phyloP scores from a whole-genome alignment of 2,113 vertebrate species.

The Oryzias javanicus region DNA sequence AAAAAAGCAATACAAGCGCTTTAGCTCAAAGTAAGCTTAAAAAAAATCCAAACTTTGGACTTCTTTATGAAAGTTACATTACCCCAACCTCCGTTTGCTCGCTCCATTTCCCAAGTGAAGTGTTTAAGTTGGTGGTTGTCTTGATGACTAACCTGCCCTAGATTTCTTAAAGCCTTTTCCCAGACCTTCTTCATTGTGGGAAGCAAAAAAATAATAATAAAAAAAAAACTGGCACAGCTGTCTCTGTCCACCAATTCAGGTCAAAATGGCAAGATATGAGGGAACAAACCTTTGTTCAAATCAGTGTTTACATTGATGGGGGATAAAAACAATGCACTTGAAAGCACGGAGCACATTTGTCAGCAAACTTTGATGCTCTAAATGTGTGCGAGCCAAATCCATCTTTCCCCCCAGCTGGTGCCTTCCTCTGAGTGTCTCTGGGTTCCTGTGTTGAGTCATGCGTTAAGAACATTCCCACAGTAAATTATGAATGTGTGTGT shows the following conservation, averaged over 20 bases:
- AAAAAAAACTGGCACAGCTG: slow-evolving; percentile 29
- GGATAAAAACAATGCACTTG: neutral
- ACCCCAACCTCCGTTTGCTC: slow-evolving; percentile 6
- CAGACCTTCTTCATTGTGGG: slow-evolving; percentile 58
- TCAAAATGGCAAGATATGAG: slow-evolving; percentile 38
- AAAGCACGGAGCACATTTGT: slow-evolving; percentile 2
- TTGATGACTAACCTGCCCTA: slow-evolving; percentile 56
- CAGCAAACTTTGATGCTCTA: slow-evolving; percentile 12
- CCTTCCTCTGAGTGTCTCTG: slow-evolving; percentile 51
- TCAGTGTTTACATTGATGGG: neutral
- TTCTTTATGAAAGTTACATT: slow-evolving; percentile 4
- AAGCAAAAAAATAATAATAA: slow-evolving; percentile 13
- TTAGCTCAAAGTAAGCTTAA: slow-evolving; percentile 11
- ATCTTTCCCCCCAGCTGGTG: neutral
- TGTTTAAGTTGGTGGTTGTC: slow-evolving; percentile 23
- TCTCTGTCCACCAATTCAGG: slow-evolving; percentile 39
- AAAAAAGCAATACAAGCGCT: slow-evolving; percentile 16
- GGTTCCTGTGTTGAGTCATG: slow-evolving; percentile 68
- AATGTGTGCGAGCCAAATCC: slow-evolving; percentile 12
- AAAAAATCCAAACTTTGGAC: slow-evolving; percentile 15
- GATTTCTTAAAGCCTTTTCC: slow-evolving; percentile 49
- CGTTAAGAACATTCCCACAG: slow-evolving; percentile 74
- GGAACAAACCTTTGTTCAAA: neutral
- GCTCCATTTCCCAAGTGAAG: slow-evolving; percentile 20
- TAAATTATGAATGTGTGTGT: slow-evolving; percentile 73